Evolutionary conservation across 2,888 invertebrate genomes (phyloP).

Genomic region (Linnaemya vulpina): DNA sequence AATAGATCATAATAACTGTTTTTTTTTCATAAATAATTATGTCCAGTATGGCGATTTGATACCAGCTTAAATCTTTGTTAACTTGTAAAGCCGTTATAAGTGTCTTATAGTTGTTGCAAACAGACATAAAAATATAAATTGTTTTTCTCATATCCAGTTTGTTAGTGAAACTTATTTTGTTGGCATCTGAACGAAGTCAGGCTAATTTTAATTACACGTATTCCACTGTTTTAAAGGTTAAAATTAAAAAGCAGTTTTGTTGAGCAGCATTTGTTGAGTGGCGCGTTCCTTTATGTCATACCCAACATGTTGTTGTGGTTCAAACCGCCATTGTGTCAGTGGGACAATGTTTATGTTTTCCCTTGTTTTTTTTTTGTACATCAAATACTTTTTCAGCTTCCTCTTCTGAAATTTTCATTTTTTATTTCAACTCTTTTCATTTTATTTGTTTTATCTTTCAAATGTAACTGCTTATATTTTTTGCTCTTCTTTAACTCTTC

Average conservation of each 20-base stretch:
- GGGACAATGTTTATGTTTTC: conserved; percentile 23
- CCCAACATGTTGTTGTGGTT: conserved; percentile 41
- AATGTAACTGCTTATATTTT: conserved; percentile 20
- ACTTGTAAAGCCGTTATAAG: too few relatives aligned
- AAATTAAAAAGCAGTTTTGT: neutral
- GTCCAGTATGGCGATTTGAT: too few relatives aligned
- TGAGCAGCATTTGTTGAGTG: neutral
- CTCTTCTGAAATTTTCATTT: neutral
- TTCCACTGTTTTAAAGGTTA: conserved; percentile 25
- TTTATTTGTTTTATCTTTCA: conserved; percentile 1
- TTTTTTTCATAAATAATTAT: too few relatives aligned
- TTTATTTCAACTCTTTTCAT: conserved; percentile 14
- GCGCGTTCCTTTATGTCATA: conserved; percentile 5
- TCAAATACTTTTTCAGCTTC: conserved; percentile 16
- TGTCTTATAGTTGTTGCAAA: too few relatives aligned
- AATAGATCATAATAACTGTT: too few relatives aligned
- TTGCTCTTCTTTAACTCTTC: neutral
- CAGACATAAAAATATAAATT: too few relatives aligned
- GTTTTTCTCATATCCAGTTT: too few relatives aligned
- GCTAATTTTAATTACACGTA: neutral
- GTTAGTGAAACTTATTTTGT: too few relatives aligned
- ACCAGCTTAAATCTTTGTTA: too few relatives aligned
- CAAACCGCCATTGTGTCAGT: conserved; percentile 30
- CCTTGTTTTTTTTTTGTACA: conserved; percentile 37
- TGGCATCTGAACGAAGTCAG: neutral